Evolutionary conservation across 2,113 vertebrate genomes (phyloP).

Genomic region (Benitochromis conjunctus): DNA sequence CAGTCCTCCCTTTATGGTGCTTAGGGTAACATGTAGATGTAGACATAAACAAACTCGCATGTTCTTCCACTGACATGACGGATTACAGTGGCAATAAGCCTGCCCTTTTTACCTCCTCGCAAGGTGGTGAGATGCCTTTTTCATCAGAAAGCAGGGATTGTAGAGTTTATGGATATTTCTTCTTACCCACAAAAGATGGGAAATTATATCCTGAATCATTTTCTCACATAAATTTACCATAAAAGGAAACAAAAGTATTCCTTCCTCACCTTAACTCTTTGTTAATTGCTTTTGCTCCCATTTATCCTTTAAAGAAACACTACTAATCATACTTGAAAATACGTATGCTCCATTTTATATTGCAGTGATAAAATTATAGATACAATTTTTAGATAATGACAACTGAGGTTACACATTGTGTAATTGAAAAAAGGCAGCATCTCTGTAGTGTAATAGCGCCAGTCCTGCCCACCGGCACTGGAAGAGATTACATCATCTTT

Average conservation of each 20-base stretch:
- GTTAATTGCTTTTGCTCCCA: not conserved
- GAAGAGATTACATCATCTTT: constrained; percentile 67
- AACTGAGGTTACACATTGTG: not conserved
- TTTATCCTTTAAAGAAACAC: not conserved
- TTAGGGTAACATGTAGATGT: not conserved
- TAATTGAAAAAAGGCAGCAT: not conserved
- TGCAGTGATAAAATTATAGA: too few relatives aligned
- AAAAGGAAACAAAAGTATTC: not conserved
- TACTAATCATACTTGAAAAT: not conserved
- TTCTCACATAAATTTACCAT: not conserved
- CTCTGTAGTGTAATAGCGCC: not conserved
- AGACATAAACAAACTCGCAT: not conserved
- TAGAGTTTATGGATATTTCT: not conserved
- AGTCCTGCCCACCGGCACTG: constrained; percentile 19
- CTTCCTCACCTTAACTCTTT: not conserved
- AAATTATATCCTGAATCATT: not conserved
- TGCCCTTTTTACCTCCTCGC: not conserved
- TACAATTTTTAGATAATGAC: not conserved
- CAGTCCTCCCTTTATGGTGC: not conserved
- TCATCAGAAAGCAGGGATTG: not conserved
- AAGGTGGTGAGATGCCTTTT: not conserved
- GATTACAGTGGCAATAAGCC: not conserved
- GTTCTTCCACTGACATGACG: not conserved
- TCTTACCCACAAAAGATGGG: not conserved
- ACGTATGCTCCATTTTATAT: not conserved